Evolutionary conservation across 1,140 invertebrate genomes (phyloP), one percentile per base, ranked within the genome.

Genomic region (Drosophila truncata): DNA sequence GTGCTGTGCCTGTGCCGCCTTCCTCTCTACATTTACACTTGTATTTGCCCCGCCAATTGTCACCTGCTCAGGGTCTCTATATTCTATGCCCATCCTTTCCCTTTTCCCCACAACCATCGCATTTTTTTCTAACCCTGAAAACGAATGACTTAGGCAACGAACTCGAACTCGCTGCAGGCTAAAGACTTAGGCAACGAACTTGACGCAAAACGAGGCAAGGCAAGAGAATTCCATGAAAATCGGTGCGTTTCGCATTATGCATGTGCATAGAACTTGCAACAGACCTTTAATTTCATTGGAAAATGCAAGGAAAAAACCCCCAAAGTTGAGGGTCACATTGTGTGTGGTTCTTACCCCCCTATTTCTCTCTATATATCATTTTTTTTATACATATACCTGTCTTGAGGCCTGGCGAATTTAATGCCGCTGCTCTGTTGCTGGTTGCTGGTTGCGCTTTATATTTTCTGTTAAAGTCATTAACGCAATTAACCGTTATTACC

Each of bases 401-500:
- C 35, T 49, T 16, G 16, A n/a, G 27, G 4, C 23, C 57, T 55
- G 62, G 59, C 73, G 33, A 60, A 72, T 75, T 79, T 66, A 70
- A 79, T 76, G 81, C 62, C 63, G 64, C 67, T 80, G 52, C 70
- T 55, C 65, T 80, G 23, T 23, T 63, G 73, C 77, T 80, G 65
- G 23, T 23, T 63, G 73, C 77, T 80, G 65, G 72, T 83, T 88
- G 84, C 80, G 69, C 80, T 87, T 83, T 87, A 80, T 80, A 70
- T 90, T 90, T 85, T 90, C 81, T 85, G 81, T 84, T 90, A 90
- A 90, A 90, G 85, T 80, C 86, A 90, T 90, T 90, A 90, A 90
- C 86, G 86, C 86, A 90, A 82, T 90, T 90, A 91, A 90, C 85
- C 85, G 85, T 90, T 90, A 90, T 90, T 90, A 90, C 85, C 84